Base-by-base conservation (phyloP, 2,113 vertebrate genomes). In the Etheostoma spectabile region DNA sequence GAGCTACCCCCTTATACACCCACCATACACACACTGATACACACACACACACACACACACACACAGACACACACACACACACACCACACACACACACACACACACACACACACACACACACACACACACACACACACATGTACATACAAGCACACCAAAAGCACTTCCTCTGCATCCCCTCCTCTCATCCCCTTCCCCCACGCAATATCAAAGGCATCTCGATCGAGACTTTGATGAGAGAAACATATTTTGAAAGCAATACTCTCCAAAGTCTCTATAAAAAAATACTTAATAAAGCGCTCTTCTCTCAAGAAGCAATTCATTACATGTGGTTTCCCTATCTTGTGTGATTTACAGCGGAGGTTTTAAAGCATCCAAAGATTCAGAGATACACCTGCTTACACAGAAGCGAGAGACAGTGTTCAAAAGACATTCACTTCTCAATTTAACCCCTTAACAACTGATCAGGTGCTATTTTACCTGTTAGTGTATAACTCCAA, bases 221-320 rank as follows among this genome's bases (percentile, higher is more conserved):
- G 87, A 93, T 91, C 56, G 88, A 88, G 83, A 93, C 94, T 95
- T 93, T 93, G 91, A 93, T 92, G 92, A 90, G 88, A 86, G 80
- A 79, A 93, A 89, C 80, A 79, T 61, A 80, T 91, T 92, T 92
- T 88, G 91, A 92, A 93, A 73, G 89, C 83, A 69, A 87, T 79
- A 80, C 79, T 84, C 85, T 84, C 77, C 83, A 88, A 91, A 84
- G 85, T 87, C 77, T 88, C 45, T 59, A 35, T 71, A 55, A 69
- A 64, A 19, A 69, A 80, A 80, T 64, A 66, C 77, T 77, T 4
- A 61, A 27, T 83, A 79, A 83, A 53, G 30, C 5, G 18, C 51
- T 82, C 49, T 70, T 71, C 49, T 85, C 74, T 68, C 48, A 65
- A 70, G 86, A 75, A 87, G 66, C 68, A 69, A 72, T 88, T 85